Evolutionary conservation across 2,888 invertebrate species (phyloP), one percentile per base, ranked within the genome.

Genomic region (Matsumyia berberina): DNA sequence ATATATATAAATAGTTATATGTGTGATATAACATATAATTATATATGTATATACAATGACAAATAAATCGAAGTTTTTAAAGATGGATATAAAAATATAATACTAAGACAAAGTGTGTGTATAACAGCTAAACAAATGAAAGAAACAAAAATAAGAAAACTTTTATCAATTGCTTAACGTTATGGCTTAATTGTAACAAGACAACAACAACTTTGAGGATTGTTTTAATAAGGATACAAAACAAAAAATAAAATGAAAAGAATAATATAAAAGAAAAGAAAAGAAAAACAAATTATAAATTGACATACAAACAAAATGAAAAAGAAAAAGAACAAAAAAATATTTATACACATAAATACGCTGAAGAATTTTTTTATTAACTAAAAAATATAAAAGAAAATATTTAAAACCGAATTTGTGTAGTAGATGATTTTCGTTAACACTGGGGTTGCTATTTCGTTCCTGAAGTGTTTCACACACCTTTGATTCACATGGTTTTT

Each of bases 271-370:
- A 78, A 24, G 55, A 69, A 53, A 70, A 29, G 60, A 37, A 64
- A 73, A 64, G 24, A 64, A 51, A 49, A 64, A 66, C 53, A 77
- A 67, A 67, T 42, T 55, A 74, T 64, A 80, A 74, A 51, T 70
- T 55, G 58, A 64, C 55, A 58, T 57, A 76, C 53, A 76, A 49
- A 67, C 33, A 17, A 76, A 55, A 70, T 72, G 70, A 77, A 79
- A 77, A 62, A 64, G 37, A 76, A 79, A 76, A 76, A 62, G 39
- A 51, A 73, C 60, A 86, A 80, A 80, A 86, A 86, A 87, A 87
- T 87, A 87, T 88, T 87, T 87, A 87, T 87, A 87, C 86, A 88
- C 86, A 86, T 83, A 88, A 86, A 88, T 87, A 87, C 87, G 87
- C 86, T 87, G 87, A 87, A 86, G 81, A 81, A 86, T 87, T 87